Conservation (phyloP, 2,113 vertebrate genomes). For the Alaudala cheleensis region DNA sequence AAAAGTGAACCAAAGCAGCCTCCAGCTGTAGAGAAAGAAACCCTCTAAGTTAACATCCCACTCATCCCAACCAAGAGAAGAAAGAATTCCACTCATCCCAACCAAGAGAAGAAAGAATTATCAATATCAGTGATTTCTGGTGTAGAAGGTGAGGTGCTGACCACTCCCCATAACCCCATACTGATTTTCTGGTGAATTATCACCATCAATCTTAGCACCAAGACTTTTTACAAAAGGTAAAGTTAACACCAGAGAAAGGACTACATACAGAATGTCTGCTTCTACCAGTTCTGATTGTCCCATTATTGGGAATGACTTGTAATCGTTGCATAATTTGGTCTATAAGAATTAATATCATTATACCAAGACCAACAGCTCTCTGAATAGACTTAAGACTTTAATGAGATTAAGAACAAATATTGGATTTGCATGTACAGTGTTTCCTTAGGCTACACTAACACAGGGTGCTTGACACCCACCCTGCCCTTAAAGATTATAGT, state of each 20-base stretch:
- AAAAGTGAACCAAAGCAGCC: background rate
- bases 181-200: background rate
- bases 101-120: background rate
- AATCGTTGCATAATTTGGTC: background rate
- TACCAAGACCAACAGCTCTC: background rate
- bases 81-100: background rate
- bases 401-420: background rate
- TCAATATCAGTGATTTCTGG: background rate
- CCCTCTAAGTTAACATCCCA: background rate
- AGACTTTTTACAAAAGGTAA: background rate
- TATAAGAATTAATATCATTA: background rate
- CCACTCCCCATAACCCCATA: background rate
- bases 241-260: background rate
- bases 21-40: fast-evolving
- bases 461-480: background rate
- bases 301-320: background rate
- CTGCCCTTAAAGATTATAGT: background rate
- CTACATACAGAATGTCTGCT: fast-evolving
- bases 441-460: background rate
- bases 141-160: background rate
- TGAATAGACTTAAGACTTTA: background rate
- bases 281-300: background rate
- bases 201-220: fast-evolving
- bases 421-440: background rate
- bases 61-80: background rate